These are phyloP conservation scores for Cygnus olor DNA, from an alignment of 2,797 vertebrate genomes.

Conservation along the genomic window DNA sequence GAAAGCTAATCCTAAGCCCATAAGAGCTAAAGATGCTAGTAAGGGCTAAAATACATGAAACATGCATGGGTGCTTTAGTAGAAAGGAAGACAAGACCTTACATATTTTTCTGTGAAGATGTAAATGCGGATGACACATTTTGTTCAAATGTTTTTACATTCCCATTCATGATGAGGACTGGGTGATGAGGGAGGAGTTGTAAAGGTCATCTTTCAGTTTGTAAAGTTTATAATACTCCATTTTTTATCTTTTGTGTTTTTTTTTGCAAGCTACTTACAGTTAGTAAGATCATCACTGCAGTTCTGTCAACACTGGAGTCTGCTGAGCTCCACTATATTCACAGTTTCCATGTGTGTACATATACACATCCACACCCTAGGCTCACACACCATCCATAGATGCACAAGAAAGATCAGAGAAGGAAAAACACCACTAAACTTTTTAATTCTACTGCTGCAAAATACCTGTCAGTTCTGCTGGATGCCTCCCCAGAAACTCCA, in stretches of 20 bases:
- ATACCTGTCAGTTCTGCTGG: background rate
- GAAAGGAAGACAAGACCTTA: background rate
- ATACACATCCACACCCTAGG: background rate
- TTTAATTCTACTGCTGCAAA: background rate
- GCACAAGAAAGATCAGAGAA: background rate
- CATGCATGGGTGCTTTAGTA: background rate
- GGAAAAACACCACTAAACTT: background rate
- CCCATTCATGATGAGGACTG: background rate
- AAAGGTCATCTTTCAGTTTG: background rate
- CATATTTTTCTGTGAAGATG: background rate
- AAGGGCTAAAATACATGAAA: background rate
- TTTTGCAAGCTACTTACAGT: background rate
- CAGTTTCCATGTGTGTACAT: background rate
- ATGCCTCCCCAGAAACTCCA: background rate
- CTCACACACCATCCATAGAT: background rate
- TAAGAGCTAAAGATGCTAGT: too few species aligned
- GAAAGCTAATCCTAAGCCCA: background rate
- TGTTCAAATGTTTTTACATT: background rate
- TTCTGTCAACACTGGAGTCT: background rate
- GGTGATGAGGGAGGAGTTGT: background rate
- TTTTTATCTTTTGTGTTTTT: background rate
- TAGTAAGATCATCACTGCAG: background rate
- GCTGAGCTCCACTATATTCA: background rate
- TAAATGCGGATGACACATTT: background rate
- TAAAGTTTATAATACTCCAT: background rate